Conservation (phyloP, 2,113 vertebrate genomes). For the Entomyzon cyanotis region DNA sequence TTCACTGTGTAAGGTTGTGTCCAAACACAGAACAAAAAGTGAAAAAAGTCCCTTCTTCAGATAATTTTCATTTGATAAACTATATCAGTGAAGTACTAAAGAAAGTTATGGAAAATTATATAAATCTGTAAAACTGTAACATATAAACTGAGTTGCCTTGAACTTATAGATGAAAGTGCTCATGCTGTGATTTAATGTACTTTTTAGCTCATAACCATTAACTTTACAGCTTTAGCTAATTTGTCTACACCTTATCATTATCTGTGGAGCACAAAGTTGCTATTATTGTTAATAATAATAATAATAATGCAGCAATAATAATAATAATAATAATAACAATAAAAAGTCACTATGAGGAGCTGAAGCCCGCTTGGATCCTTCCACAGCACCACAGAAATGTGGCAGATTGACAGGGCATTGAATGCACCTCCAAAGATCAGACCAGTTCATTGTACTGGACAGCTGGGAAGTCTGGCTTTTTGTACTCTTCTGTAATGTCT, state of each 20-base stretch:
- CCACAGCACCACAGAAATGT: not conserved
- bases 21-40: not conserved
- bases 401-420: accelerated
- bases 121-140: not conserved
- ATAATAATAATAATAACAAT: not conserved
- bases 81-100: not conserved
- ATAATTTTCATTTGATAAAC: not conserved
- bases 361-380: not conserved
- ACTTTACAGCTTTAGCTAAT: not conserved
- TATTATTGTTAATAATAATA: not conserved
- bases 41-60: not conserved
- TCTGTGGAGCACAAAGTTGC: not conserved
- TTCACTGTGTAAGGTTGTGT: not conserved
- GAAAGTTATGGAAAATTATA: not conserved
- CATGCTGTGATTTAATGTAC: not conserved
- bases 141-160: not conserved
- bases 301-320: not conserved
- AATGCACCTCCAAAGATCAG: accelerated
- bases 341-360: not conserved
- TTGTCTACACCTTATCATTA: not conserved
- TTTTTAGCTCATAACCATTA: not conserved
- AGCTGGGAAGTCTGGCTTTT: not conserved
- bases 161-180: not conserved
- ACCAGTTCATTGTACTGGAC: not conserved
- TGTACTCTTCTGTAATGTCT: not conserved